These are phyloP conservation scores for Hippocampus comes DNA, from an alignment of 2,113 vertebrate genomes.

Conservation along the genomic window DNA sequence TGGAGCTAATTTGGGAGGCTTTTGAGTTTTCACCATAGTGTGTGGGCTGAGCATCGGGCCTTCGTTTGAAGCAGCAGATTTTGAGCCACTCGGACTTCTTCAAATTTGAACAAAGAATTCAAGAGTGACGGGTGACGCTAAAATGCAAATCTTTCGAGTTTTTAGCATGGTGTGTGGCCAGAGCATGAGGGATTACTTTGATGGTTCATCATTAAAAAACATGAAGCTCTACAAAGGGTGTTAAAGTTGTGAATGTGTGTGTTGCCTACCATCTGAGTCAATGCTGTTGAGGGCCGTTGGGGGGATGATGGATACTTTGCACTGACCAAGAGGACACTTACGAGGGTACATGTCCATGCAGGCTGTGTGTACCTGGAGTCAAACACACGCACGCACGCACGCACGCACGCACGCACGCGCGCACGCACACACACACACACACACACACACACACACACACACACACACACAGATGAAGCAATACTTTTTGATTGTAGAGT, in stretches of 20 bases:
- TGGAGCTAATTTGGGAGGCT: no score
- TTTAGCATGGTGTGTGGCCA: no score
- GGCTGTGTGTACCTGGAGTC: conserved; percentile 87
- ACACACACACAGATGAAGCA: background rate
- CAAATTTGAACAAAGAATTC: background rate
- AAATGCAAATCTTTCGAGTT: no score
- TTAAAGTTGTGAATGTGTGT: background rate
- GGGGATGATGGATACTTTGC: conserved; percentile 97
- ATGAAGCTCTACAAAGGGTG: no score
- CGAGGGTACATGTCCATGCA: conserved; percentile 92
- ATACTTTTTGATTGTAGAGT: no score
- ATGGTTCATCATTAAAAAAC: no score
- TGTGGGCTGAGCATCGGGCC: no score
- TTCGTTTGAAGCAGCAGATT: no score
- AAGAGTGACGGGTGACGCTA: no score
- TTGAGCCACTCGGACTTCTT: background rate
- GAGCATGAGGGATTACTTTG: no score
- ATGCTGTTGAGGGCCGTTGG: conserved; percentile 98
- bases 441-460: conserved; percentile 57
- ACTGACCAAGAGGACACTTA: conserved; percentile 94
- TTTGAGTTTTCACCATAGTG: no score
- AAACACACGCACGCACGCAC: background rate
- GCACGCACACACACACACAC: no score
- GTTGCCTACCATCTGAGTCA: conserved; percentile 90
- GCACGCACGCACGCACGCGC: background rate